A percentile compares a stretch with the other conserved stretches of the same genome.
Conservation (phyloP, 2,888 invertebrate genomes). For the Brenthis hecate region DNA sequence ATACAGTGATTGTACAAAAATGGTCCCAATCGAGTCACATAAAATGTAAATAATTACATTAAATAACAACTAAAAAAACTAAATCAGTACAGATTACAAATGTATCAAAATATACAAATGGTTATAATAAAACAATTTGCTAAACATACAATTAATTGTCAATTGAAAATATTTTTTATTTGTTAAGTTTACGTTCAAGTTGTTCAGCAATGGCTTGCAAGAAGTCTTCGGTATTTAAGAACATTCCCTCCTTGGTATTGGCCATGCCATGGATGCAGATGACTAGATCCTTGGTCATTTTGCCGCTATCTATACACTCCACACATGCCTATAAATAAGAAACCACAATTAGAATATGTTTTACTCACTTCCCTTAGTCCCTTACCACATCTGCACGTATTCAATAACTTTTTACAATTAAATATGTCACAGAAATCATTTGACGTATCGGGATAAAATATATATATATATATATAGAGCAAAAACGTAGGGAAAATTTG, state of each 20-base stretch:
- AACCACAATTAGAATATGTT: neutral
- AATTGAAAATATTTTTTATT: slow-evolving; percentile 2
- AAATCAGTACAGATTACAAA: neutral
- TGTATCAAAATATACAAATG: neutral
- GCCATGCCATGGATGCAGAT: slow-evolving; percentile 92
- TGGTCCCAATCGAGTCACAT: too few species aligned
- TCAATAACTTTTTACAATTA: too few species aligned
- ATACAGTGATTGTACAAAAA: too few species aligned
- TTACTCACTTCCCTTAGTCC: too few species aligned
- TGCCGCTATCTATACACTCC: slow-evolving; percentile 90
- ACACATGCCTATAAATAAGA: slow-evolving; percentile 85
- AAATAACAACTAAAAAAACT: neutral
- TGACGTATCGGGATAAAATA: too few species aligned
- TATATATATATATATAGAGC: too few species aligned
- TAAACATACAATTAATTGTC: too few species aligned
- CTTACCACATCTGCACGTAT: too few species aligned
- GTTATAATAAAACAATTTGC: too few species aligned
- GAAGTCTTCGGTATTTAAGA: slow-evolving; percentile 92
- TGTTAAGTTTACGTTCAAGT: slow-evolving; percentile 78
- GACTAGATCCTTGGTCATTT: slow-evolving; percentile 94
- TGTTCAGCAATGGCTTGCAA: slow-evolving; percentile 90
- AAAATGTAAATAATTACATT: neutral
- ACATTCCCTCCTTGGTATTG: slow-evolving; percentile 92
- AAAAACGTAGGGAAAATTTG: too few species aligned
- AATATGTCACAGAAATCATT: too few species aligned